A percentile compares a stretch with the other conserved stretches of the same genome.
Evolutionary conservation across 1,140 invertebrate species (phyloP).

Genomic region (Chymomyza costata): DNA sequence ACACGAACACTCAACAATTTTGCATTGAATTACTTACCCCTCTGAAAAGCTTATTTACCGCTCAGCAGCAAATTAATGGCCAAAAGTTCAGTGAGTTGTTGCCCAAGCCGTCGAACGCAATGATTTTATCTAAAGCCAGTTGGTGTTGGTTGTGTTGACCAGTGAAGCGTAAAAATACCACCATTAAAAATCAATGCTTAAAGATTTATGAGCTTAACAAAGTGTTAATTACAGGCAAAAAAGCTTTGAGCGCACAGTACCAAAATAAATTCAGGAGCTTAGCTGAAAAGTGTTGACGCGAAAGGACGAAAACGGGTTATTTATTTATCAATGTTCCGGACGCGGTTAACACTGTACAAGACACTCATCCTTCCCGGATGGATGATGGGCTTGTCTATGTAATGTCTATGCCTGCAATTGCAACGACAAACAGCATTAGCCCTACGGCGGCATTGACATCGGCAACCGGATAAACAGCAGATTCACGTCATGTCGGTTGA

Average conservation of each 20-base stretch:
- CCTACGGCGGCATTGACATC: too few relatives aligned
- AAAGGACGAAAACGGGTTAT: not conserved
- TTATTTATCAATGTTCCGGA: not conserved
- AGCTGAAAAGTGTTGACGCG: not conserved
- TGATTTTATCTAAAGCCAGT: too few relatives aligned
- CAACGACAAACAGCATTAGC: too few relatives aligned
- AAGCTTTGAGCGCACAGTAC: not conserved
- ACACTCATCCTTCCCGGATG: too few relatives aligned
- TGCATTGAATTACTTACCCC: not conserved
- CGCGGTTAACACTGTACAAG: too few relatives aligned
- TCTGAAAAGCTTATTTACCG: not conserved
- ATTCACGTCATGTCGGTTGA: too few relatives aligned
- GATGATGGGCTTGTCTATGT: too few relatives aligned
- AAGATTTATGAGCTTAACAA: slow-evolving; percentile 67
- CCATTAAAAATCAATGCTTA: slow-evolving; percentile 71
- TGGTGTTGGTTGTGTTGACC: slow-evolving; percentile 39
- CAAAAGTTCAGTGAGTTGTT: too few relatives aligned
- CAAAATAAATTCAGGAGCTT: not conserved
- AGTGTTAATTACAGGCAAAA: slow-evolving; percentile 60
- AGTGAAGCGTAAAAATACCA: slow-evolving; percentile 58
- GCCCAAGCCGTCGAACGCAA: too few relatives aligned
- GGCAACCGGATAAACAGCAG: too few relatives aligned
- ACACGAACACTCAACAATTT: not conserved
- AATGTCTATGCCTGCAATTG: too few relatives aligned
- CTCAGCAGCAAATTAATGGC: slow-evolving; percentile 15